Percentiles rank a stretch among this genome's conserved stretches.
These are phyloP conservation scores for Melinaea menophilus DNA, from an alignment of 2,888 invertebrate species.

Conservation along the genomic window DNA sequence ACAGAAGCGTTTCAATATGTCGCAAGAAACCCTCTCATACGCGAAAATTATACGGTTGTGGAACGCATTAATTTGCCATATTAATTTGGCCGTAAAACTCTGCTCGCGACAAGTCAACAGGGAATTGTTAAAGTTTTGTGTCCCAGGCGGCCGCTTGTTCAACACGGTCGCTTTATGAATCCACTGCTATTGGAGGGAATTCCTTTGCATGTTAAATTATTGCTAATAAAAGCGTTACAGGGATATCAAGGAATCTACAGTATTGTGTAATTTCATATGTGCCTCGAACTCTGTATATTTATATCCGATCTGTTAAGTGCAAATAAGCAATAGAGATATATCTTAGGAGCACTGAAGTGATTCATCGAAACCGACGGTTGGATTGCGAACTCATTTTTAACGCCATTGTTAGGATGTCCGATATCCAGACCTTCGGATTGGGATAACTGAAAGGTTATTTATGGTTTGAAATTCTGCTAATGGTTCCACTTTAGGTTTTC, in stretches of 20 bases:
- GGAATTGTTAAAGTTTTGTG: constrained; percentile 71
- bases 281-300: neutral
- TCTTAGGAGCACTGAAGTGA: constrained; percentile 49
- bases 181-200: constrained; percentile 60
- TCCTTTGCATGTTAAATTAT: constrained; percentile 58
- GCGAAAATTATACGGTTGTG: constrained; percentile 74
- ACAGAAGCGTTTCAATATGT: constrained; percentile 40
- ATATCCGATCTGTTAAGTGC: constrained; percentile 12
- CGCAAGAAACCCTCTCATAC: constrained; percentile 68
- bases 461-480: constrained; percentile 41
- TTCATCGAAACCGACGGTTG: constrained; percentile 62
- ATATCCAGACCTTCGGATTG: constrained; percentile 47
- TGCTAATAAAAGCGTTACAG: constrained; percentile 50
- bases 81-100: constrained; percentile 79
- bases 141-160: constrained; percentile 71
- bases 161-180: constrained; percentile 55
- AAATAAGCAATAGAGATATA: constrained; percentile 27
- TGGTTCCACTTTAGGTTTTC: constrained; percentile 24
- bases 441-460: constrained; percentile 62
- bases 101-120: constrained; percentile 70
- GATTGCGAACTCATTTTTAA: constrained; percentile 68
- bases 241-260: constrained; percentile 12
- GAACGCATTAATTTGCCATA: constrained; percentile 79
- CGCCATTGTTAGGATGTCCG: constrained; percentile 65
- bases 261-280: neutral